Base-by-base conservation (phyloP, 1,140 invertebrate genomes). In the Xylocopa sonorina region DNA sequence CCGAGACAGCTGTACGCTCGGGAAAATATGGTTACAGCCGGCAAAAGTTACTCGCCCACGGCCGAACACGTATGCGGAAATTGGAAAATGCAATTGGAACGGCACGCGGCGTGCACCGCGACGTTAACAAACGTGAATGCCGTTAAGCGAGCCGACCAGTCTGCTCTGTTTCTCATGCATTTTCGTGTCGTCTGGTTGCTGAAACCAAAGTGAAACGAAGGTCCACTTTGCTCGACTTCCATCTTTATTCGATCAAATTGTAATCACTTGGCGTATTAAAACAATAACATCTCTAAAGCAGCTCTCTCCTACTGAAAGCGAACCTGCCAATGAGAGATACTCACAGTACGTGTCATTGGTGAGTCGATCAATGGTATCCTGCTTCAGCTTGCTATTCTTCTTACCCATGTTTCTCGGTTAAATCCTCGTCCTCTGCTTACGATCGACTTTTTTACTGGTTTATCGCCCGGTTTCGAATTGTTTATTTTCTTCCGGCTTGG, bases 351-450 rank as follows among this genome's bases (percentile, higher is more conserved):
- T 98, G 86, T 97, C 96, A 68, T 95, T 96, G 85, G 96, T 97
- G 77, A 98, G 94, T 87, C 97, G 94, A 92, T 97, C 96, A 91
- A 98, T 97, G 80, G 97, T 97, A 92, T 98, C 97, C 92, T 97
- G 96, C 94, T 97, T 98, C 90, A 98, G 95, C 94, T 98, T 98
- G 62, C 97, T 98, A 91, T 97, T 98, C 93, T 97, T 97, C 94
- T 98, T 98, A 86, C 91, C 90, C 91, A 91, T 92, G 80, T 89
- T 91, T 72, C 67, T 46, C 53, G 29, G 10, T 1, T 4, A 10
- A 34, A 12, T 34, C n/a, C 67, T 29, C 41, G 66, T 1, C 41
- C 29, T 34, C 29, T 50, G 21, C n/a, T 50, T 50, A 60, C 62
- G 51, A 63, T 55, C 80, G 29, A 50, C 32, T 38, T 51, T 41